Conservation (phyloP, 2,113 vertebrate genomes). For the Perca flavescens region DNA sequence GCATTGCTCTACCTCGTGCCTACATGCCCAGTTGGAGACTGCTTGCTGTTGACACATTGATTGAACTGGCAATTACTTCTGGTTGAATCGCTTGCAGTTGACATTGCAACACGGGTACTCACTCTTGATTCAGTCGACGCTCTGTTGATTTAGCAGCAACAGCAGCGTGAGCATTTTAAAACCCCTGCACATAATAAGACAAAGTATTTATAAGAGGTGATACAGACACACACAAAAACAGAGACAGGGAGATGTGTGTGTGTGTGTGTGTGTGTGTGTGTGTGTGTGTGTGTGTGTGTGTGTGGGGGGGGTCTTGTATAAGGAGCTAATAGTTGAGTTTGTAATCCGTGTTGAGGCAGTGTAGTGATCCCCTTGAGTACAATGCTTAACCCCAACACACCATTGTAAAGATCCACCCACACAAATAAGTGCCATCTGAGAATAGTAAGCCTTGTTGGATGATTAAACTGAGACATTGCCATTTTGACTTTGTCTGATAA, state of each 20-base stretch:
- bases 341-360: constrained; percentile 75
- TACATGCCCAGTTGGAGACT: constrained; percentile 43
- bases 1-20: constrained; percentile 51
- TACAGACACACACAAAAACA: constrained; percentile 17
- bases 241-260: not conserved
- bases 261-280: not conserved
- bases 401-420: constrained; percentile 71
- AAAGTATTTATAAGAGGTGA: constrained; percentile 36
- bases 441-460: constrained; percentile 64
- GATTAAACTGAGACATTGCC: constrained; percentile 65
- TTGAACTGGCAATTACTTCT: constrained; percentile 77
- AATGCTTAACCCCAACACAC: constrained; percentile 71
- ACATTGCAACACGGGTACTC: constrained; percentile 64
- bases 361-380: constrained; percentile 67
- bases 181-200: constrained; percentile 35
- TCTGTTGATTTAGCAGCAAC: constrained; percentile 64
- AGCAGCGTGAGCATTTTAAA: constrained; percentile 48
- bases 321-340: constrained; percentile 64
- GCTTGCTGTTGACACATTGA: constrained; percentile 78
- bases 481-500: constrained; percentile 53
- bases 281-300: not conserved
- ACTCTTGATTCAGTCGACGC: constrained; percentile 52
- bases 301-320: constrained; percentile 12
- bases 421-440: constrained; percentile 67
- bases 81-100: constrained; percentile 67